phyloP scores from a whole-genome alignment of 2,113 vertebrate genomes.

The Ctenomys sociabilis region DNA sequence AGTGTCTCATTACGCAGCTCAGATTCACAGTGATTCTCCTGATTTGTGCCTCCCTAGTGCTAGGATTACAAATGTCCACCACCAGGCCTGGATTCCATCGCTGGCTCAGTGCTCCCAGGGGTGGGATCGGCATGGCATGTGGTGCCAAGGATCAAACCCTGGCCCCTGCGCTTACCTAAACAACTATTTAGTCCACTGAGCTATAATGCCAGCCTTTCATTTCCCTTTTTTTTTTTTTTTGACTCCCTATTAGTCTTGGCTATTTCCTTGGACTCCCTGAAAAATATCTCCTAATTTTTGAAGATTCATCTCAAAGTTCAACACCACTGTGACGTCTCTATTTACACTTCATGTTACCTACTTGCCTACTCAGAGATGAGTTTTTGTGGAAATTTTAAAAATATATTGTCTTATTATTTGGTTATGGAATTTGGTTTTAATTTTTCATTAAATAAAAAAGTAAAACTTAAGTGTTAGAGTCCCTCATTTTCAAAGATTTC shows the following conservation, averaged over 20 bases:
- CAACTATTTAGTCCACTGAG: no score
- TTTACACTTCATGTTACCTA: not conserved
- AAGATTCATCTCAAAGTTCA: not conserved
- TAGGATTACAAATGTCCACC: no score
- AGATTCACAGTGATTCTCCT: no score
- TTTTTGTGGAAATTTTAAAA: not conserved
- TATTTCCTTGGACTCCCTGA: not conserved
- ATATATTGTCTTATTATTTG: not conserved
- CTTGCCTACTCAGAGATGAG: not conserved
- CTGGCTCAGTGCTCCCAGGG: no score
- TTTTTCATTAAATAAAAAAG: not conserved
- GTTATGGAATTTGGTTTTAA: not conserved
- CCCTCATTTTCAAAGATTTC: not conserved
- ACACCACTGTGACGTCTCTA: not conserved
- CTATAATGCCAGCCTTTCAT: not conserved
- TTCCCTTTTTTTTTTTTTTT: not conserved
- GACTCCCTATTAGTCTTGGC: not conserved
- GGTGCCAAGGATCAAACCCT: no score
- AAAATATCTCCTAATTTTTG: constrained; percentile 18
- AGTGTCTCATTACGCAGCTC: no score
- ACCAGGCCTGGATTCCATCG: no score
- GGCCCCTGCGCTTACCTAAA: no score
- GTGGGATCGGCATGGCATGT: no score
- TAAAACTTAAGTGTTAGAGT: not conserved
- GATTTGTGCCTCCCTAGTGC: no score